Evolutionary conservation across 2,888 invertebrate species (phyloP).

Genomic region (Iphiclides podalirius): DNA sequence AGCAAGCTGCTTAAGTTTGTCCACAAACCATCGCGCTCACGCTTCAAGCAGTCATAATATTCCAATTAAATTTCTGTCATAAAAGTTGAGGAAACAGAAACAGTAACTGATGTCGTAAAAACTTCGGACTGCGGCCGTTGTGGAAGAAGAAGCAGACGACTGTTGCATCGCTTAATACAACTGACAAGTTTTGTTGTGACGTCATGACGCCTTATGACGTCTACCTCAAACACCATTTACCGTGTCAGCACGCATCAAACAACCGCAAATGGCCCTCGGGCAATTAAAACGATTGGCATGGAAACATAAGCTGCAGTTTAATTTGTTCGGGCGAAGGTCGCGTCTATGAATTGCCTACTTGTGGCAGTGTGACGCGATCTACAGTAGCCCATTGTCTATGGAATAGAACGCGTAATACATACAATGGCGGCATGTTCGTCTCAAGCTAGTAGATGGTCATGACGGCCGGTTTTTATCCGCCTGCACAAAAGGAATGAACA

Average conservation of each 20-base stretch:
- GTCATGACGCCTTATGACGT: slow-evolving; percentile 9
- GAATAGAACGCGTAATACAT: not conserved
- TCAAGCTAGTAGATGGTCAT: not conserved
- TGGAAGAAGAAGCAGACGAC: too few species aligned
- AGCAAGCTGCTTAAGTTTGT: too few species aligned
- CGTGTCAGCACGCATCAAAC: slow-evolving; percentile 1
- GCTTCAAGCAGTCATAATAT: too few species aligned
- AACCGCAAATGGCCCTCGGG: slow-evolving; percentile 13
- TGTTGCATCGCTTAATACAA: too few species aligned
- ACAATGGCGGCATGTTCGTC: not conserved
- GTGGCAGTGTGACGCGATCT: not conserved
- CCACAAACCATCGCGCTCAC: too few species aligned
- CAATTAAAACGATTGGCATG: slow-evolving; percentile 14
- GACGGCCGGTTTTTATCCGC: not conserved
- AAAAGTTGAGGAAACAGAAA: too few species aligned
- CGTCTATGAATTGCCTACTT: not conserved
- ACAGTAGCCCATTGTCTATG: slow-evolving; percentile 16
- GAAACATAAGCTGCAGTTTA: slow-evolving; percentile 8
- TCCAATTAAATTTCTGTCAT: too few species aligned
- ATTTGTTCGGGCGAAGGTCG: slow-evolving; percentile 10
- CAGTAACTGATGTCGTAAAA: too few species aligned
- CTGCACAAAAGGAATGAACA: too few species aligned
- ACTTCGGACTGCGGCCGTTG: too few species aligned
- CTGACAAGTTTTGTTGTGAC: slow-evolving; percentile 2
- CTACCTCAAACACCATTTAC: not conserved